Evolutionary conservation across 2,113 vertebrate species (phyloP).

Genomic region (Cephalopterus ornatus): DNA sequence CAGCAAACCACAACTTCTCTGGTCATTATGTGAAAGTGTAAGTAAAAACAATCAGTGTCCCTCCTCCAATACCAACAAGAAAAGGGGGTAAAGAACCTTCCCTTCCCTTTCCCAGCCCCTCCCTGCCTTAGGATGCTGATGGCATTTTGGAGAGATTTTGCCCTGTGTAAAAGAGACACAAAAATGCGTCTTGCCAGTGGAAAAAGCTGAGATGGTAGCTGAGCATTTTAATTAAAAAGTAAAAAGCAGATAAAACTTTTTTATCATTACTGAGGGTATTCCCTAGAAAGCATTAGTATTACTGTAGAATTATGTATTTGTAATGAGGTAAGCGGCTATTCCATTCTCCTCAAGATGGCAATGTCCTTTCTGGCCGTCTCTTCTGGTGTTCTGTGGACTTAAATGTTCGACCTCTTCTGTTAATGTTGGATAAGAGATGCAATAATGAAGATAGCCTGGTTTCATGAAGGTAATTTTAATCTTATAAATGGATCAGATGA

Average conservation of each 20-base stretch:
- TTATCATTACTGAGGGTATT: neutral
- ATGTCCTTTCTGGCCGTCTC: neutral
- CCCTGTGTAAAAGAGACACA: neutral
- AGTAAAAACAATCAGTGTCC: neutral
- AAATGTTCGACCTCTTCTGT: neutral
- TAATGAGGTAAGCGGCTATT: neutral
- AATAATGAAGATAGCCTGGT: neutral
- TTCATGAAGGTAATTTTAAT: neutral
- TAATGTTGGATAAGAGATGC: neutral
- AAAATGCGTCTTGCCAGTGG: neutral
- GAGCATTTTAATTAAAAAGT: neutral
- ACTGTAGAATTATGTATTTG: neutral
- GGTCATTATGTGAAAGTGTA: neutral
- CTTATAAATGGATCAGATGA: neutral
- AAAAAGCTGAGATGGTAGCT: neutral
- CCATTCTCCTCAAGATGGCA: neutral
- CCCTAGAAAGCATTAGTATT: neutral
- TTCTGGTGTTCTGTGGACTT: fast-evolving
- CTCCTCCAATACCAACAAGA: neutral
- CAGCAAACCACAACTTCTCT: neutral
- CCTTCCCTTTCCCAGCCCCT: neutral
- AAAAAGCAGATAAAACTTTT: neutral
- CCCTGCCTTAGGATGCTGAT: neutral
- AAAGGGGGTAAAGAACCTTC: neutral
- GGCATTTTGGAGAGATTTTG: neutral